These are phyloP conservation scores for Eristalinus sepulchralis DNA, from an alignment of 2,888 invertebrate species.

Conservation along the genomic window DNA sequence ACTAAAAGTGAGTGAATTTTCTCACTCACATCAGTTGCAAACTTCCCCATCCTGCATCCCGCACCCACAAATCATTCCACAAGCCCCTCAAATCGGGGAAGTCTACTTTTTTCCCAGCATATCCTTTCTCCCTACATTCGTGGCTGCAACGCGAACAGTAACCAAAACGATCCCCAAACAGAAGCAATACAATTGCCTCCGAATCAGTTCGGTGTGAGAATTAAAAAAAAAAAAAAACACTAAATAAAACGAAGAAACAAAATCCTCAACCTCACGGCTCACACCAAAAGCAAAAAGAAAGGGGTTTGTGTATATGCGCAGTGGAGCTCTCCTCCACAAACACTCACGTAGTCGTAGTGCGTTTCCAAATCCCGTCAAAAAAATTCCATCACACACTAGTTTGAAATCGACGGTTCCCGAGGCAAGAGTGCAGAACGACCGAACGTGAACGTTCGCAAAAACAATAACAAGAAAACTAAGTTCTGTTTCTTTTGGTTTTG, in stretches of 20 bases:
- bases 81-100: constrained; percentile 6
- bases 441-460: constrained; percentile 20
- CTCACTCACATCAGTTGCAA: not conserved
- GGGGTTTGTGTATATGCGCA: constrained; percentile 17
- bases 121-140: constrained; percentile 7
- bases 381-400: constrained; percentile 67
- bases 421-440: constrained; percentile 51
- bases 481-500: not conserved
- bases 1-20: constrained; percentile 40
- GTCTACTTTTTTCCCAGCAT: not conserved
- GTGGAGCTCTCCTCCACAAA: constrained; percentile 6
- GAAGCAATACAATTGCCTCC: constrained; percentile 36
- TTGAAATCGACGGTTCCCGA: constrained; percentile 65
- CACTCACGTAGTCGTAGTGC: constrained; percentile 51
- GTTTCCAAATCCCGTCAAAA: constrained; percentile 57
- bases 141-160: constrained; percentile 27
- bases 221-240: not conserved
- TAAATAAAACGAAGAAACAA: not conserved
- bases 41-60: not conserved
- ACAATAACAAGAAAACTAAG: constrained; percentile 17
- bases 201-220: not conserved
- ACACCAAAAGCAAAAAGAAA: constrained; percentile 6
- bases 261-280: not conserved
- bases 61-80: not conserved
- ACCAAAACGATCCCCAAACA: constrained; percentile 3